Conservation (phyloP, 92 coral and sea anemone genomes). For the Paragorgia papillata region DNA sequence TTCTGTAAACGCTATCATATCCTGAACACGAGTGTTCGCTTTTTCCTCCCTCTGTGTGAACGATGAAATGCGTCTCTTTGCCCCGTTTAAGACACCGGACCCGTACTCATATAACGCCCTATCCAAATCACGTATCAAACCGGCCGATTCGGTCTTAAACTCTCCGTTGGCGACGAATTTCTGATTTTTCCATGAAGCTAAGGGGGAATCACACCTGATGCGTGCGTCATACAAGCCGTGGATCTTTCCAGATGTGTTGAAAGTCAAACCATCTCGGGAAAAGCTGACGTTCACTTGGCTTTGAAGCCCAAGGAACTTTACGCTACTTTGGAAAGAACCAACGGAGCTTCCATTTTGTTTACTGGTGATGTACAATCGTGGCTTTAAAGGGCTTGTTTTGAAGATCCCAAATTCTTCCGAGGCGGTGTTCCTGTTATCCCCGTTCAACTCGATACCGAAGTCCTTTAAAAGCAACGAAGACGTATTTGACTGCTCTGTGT, state of each 20-base stretch:
- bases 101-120: neutral
- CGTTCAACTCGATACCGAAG: neutral
- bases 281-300: conserved; percentile 7
- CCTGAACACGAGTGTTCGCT: conserved; percentile 12
- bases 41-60: neutral
- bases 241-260: conserved; percentile 18
- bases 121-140: neutral
- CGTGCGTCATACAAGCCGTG: conserved; percentile 15
- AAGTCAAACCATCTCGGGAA: conserved; percentile 9
- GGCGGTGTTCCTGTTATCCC: neutral
- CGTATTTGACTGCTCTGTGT: neutral
- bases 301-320: conserved; percentile 11
- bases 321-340: conserved; percentile 22
- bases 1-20: neutral
- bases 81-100: conserved; percentile 1
- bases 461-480: neutral
- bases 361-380: neutral
- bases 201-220: conserved; percentile 16
- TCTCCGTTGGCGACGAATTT: neutral
- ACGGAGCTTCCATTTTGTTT: neutral
- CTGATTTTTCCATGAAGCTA: conserved; percentile 15
- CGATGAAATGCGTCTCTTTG: neutral
- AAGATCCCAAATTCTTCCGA: neutral
- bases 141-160: neutral
- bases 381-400: neutral